phyloP scores from a whole-genome alignment of 1,140 invertebrate species.

The Ostrea edulis region DNA sequence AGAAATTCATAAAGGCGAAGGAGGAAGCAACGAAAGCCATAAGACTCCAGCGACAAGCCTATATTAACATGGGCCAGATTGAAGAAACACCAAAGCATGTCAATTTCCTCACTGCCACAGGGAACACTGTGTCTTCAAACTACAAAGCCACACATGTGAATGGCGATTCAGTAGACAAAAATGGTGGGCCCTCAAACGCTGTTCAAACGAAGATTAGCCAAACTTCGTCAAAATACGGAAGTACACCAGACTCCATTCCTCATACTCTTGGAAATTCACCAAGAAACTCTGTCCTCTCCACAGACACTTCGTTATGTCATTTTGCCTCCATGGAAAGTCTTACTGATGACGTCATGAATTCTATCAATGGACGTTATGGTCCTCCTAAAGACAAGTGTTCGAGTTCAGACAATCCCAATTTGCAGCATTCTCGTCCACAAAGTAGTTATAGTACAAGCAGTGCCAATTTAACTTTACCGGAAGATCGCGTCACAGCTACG shows the following conservation, averaged over 20 bases:
- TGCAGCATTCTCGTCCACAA: not conserved
- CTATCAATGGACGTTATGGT: not conserved
- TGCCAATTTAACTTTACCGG: not conserved
- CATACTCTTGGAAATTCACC: not conserved
- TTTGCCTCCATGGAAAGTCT: slow-evolving; percentile 23
- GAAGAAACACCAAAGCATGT: not conserved
- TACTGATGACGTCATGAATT: slow-evolving; percentile 26
- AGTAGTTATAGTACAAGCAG: not conserved
- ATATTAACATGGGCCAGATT: slow-evolving; percentile 15
- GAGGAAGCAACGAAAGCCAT: not conserved
- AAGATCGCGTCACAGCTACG: not conserved
- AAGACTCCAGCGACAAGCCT: not conserved
- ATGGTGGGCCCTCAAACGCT: not conserved
- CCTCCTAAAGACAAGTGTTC: not conserved
- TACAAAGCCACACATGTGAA: not conserved
- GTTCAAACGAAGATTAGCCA: not conserved
- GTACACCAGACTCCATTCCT: not conserved
- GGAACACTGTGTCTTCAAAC: not conserved
- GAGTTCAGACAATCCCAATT: not conserved
- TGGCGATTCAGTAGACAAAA: not conserved
- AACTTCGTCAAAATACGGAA: not conserved
- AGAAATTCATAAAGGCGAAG: slow-evolving; percentile 21
- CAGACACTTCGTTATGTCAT: slow-evolving; percentile 3
- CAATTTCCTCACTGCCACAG: not conserved
- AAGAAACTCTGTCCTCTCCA: not conserved